phyloP scores from a whole-genome alignment of 2,797 vertebrate species.

The Crenichthys baileyi region DNA sequence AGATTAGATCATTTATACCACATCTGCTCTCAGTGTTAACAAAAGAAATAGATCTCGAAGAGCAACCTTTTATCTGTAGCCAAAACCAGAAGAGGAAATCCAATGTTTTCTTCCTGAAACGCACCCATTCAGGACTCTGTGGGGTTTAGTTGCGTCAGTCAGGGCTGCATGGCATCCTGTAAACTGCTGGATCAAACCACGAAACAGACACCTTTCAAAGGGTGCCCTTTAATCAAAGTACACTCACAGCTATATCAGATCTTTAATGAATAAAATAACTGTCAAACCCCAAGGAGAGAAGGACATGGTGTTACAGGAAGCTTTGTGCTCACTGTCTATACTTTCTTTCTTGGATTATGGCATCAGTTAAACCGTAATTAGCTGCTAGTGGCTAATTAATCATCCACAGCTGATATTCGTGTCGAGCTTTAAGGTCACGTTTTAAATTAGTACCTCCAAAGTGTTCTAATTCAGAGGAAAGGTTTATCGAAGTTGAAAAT shows the following conservation, averaged over 20 bases:
- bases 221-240: constrained; percentile 63
- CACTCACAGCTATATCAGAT: constrained; percentile 34
- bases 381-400: not conserved
- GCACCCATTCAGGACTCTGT: constrained; percentile 45
- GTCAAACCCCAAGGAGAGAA: constrained; percentile 25
- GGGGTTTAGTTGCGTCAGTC: constrained; percentile 48
- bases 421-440: not conserved
- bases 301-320: constrained; percentile 17
- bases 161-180: constrained; percentile 34
- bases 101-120: constrained; percentile 3
- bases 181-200: constrained; percentile 47
- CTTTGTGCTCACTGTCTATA: constrained; percentile 33
- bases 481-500: too few species aligned
- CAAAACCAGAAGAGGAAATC: not conserved
- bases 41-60: not conserved
- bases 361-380: not conserved
- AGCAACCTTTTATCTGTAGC: not conserved
- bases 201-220: constrained; percentile 61
- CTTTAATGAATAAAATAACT: constrained; percentile 61
- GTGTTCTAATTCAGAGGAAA: not conserved
- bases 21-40: not conserved
- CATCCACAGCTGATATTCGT: not conserved
- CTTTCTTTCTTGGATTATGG: constrained; percentile 23
- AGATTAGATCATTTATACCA: not conserved
- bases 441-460: not conserved